Base-by-base conservation (phyloP, 2,113 vertebrate species). In the Amblyornis subalaris region DNA sequence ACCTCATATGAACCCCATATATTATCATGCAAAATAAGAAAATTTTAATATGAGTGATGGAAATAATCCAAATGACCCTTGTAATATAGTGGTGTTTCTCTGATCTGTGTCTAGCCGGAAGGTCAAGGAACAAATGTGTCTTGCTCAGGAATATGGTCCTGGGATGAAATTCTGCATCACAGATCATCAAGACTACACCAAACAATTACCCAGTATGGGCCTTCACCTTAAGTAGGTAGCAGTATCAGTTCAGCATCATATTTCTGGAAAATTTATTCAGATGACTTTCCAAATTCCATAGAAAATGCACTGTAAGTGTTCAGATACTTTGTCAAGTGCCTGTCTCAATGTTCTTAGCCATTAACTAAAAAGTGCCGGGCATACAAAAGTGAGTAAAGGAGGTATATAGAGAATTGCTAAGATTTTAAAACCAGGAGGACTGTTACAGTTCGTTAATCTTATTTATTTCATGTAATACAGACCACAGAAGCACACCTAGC, bases 1-100 rank as follows among this genome's bases (percentile, higher is more conserved):
- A 38, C 16, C 1, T 2, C 9, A 12, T 5, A 25, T 15, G 28
- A 69, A 50, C 6, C 2, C 4, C 60, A 20, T 18, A 28, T 5
- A 62, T 5, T 31, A 25, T 58, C 38, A 28, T 18, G 2, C 1
- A 31, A 66, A 77, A 58, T 24, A 67, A 36, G 12, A 65, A 48
- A 75, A 80, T 4, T 33, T 67, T 84, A 7, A 10, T 42, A 13
- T 7, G 3, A 4, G 1, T 58, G 9, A 85, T 33, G 9, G 69
- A 85, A 78, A 66, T 36, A 66, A 75, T 21, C 6, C 10, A 57
- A 78, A 61, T 1, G 5, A 44, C 3, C 20, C 4, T 33, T 29
- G 5, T 35, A 77, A 31, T 0, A 4, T 23, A 44, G 7, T 29
- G 23, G 5, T 61, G 15, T 55, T 93, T 83, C 31, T 80, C 14